Evolutionary conservation across 2,888 invertebrate species (phyloP), one percentile per base, ranked within the genome.

Genomic region (Callyntrura sp.): DNA sequence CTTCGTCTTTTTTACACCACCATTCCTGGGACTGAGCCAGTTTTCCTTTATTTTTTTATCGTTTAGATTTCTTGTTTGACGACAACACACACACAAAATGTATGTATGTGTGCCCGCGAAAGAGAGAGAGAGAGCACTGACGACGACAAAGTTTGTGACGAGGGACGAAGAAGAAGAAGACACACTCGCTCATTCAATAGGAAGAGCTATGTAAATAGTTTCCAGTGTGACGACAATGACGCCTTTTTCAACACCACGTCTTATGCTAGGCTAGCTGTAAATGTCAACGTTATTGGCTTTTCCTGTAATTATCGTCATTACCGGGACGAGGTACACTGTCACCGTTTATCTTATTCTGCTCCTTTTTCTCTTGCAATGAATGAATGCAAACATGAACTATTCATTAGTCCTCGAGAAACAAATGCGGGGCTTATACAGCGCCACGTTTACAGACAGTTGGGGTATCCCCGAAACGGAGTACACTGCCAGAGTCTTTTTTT

Each of bases 261-360:
- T 78, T 51, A 9, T 28, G 17, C 55, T 25, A 28, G 1, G 2
- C 28, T 60, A 17, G 60, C 79, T 43, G 60, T 79, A 79, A 60
- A 60, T 60, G 79, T 79, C 79, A 79, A 35, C 43, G 28, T 79
- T 79, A 79, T 79, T 79, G 79, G 79, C 57, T 60, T 79, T 79
- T 35, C 76, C 35, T 20, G 79, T 79, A 55, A 79, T 79, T 79
- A 79, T 60, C 79, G 35, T 79, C 57, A 79, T 79, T 60, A 79
- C 35, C 43, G 35, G 28, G 76, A 76, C 76, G 51, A 35, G 79
- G 79, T 43, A 43, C 60, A 57, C 79, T 79, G 60, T 79, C 60
- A 79, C 57, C 25, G 28, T 43, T 57, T 79, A 76, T 76, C 51
- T 76, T 51, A 51, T 28, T 57, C 35, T 35, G 35, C 28, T 76